Evolutionary conservation across 2,797 vertebrate species (phyloP), one percentile per base, ranked within the genome.

Genomic region (Dipus sagitta): DNA sequence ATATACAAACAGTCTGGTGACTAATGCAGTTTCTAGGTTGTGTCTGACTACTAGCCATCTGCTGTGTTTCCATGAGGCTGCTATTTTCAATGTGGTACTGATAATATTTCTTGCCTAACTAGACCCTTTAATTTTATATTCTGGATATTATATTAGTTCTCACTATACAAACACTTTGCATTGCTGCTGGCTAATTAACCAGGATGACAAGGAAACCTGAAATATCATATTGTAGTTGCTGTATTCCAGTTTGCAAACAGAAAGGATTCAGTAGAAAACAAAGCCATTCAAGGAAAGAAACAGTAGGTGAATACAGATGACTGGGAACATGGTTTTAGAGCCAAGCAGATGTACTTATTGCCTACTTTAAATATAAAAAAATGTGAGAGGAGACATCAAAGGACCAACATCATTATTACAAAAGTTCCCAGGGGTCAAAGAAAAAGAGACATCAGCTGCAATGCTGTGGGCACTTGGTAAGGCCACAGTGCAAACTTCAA

Each of bases 281-380:
- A 93, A 91, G 89, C 20, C n/a, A 82, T 65, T 75, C 32, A 70
- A 77, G 64, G 52, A 93, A 85, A 60, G 81, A 94, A 93, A 58
- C 42, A 86, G 64, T 42, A 86, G 94, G 60, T 83, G 42, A 88
- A 68, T 38, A 75, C 3, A 83, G 54, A 20, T 64, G 24, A 80
- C n/a, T 93, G 87, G 64, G 71, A 85, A 94, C 96, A 80, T 80
- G 15, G 28, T 79, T 91, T 96, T 67, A 91, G 78, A 96, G 90
- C 60, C 88, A 95, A 96, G 76, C 2, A 93, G 18, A 28, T 82
- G 1, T 54, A 77, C 90, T 90, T 95, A 92, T 90, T 93, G 95
- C 88, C 86, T 93, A 89, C 47, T 90, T 93, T 86, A 14, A 93
- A 92, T 21, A 92, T 91, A 8, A 38, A 91, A 94, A 84, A 71